These are phyloP conservation scores for Hemaris fuciformis DNA, from an alignment of 2,888 invertebrate species.

Conservation along the genomic window DNA sequence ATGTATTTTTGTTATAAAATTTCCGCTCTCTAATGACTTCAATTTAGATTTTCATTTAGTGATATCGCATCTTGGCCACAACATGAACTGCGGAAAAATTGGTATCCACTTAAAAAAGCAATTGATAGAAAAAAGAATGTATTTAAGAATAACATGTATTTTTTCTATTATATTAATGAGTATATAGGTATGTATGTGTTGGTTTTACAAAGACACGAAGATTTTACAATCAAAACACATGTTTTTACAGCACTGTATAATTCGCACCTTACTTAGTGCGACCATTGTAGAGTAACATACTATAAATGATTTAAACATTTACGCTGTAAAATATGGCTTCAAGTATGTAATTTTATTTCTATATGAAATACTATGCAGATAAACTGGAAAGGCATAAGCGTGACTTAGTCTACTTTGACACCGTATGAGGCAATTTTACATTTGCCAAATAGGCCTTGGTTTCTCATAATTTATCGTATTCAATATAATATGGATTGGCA, in stretches of 20 bases:
- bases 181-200: too few species aligned
- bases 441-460: neutral
- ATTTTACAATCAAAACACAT: neutral
- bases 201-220: too few species aligned
- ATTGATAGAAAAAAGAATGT: too few species aligned
- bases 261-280: neutral
- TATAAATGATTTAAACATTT: neutral
- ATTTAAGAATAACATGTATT: too few species aligned
- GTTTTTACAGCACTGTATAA: neutral
- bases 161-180: too few species aligned
- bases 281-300: neutral
- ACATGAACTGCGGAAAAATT: too few species aligned
- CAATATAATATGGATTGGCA: neutral
- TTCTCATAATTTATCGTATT: neutral
- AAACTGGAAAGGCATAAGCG: conserved; percentile 1
- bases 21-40: too few species aligned
- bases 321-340: neutral
- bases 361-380: neutral
- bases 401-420: neutral
- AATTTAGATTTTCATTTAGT: too few species aligned
- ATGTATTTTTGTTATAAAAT: too few species aligned
- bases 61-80: too few species aligned
- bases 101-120: too few species aligned
- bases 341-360: neutral
- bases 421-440: neutral